These are phyloP conservation scores for Mimas tiliae DNA, from an alignment of 2,888 invertebrate genomes.

Conservation along the genomic window DNA sequence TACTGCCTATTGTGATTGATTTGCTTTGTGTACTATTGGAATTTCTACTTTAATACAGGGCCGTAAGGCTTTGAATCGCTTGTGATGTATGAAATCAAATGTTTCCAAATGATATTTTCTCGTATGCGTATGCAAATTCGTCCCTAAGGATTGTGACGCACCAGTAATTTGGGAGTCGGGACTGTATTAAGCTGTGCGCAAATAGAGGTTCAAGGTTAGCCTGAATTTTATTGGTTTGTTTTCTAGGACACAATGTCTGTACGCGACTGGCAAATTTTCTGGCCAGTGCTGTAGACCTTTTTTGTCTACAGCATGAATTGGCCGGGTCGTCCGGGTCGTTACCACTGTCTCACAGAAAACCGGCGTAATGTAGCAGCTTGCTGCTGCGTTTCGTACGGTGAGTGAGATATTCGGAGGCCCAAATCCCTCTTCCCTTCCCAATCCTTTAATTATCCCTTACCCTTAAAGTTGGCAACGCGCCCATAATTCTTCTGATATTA, in stretches of 20 bases:
- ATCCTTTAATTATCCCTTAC: no score
- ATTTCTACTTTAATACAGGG: background rate
- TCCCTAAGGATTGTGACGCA: constrained; percentile 31
- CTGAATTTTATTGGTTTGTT: constrained; percentile 3
- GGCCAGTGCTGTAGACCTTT: no score
- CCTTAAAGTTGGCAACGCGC: no score
- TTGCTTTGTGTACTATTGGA: background rate
- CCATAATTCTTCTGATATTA: no score
- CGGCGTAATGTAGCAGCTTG: no score
- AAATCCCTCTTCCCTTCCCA: no score
- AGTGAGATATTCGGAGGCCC: no score
- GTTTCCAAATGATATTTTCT: constrained; percentile 25
- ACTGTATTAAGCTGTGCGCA: constrained; percentile 8
- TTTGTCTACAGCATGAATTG: no score
- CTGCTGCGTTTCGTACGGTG: no score
- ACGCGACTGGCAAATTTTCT: background rate
- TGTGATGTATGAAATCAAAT: background rate
- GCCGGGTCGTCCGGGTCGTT: no score
- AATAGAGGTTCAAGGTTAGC: background rate
- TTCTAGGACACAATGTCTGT: background rate
- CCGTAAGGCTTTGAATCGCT: background rate
- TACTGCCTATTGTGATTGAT: constrained; percentile 17
- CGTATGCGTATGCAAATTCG: constrained; percentile 33
- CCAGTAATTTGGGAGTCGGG: background rate
- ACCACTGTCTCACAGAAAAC: no score